phyloP scores from a whole-genome alignment of 1,140 invertebrate species.

The Tetramorium parvispinum region DNA sequence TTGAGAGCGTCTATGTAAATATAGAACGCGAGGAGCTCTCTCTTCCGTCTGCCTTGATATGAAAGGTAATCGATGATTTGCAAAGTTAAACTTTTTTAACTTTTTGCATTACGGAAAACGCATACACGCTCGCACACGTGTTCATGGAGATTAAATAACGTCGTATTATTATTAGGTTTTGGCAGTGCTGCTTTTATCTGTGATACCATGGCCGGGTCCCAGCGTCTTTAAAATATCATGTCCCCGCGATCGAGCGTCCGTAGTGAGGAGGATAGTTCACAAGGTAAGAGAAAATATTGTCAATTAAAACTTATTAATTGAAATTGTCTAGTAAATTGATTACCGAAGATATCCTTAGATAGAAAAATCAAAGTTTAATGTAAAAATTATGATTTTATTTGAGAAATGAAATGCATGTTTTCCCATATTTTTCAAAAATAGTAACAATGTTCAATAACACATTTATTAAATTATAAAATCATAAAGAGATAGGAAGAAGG shows the following conservation, averaged over 20 bases:
- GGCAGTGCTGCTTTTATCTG: constrained; percentile 91
- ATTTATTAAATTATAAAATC: background rate
- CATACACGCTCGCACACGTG: background rate
- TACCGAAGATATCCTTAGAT: background rate
- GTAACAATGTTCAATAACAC: background rate
- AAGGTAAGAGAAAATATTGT: constrained; percentile 86
- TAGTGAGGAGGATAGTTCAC: constrained; percentile 94
- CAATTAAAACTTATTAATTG: background rate
- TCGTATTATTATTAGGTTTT: constrained; percentile 87
- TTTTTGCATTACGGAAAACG: background rate
- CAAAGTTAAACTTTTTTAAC: background rate
- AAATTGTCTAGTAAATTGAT: background rate
- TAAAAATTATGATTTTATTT: background rate
- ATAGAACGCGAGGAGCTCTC: background rate
- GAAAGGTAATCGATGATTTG: background rate
- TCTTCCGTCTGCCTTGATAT: background rate
- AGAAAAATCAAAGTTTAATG: background rate
- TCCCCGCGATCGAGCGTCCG: constrained; percentile 94
- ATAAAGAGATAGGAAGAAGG: background rate
- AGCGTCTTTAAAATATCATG: constrained; percentile 94
- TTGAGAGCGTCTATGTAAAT: background rate
- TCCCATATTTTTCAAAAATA: background rate
- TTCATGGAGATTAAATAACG: background rate
- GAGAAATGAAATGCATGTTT: background rate
- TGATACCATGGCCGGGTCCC: constrained; percentile 95